phyloP scores from a whole-genome alignment of 2,113 vertebrate genomes.

The Zeus faber region DNA sequence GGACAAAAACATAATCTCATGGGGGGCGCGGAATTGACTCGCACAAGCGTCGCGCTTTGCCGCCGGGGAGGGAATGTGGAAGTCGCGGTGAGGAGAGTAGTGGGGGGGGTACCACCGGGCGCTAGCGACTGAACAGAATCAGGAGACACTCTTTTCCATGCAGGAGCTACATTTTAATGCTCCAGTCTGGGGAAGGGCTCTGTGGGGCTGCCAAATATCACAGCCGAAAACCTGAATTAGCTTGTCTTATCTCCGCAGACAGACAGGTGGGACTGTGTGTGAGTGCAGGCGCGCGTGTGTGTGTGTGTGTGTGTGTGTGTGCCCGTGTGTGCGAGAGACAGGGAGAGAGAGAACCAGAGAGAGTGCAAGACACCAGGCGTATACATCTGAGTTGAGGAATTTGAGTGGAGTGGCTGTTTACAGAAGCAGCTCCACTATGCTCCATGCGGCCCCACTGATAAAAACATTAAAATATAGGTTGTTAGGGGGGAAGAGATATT shows the following conservation, averaged over 20 bases:
- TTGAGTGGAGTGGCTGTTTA: background rate
- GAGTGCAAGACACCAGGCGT: too few species aligned
- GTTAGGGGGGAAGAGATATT: too few species aligned
- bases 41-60: too few species aligned
- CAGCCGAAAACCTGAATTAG: slow-evolving; percentile 12
- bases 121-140: slow-evolving; percentile 21
- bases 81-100: slow-evolving; percentile 1
- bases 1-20: slow-evolving; percentile 16
- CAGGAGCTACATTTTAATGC: slow-evolving; percentile 24
- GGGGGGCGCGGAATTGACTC: too few species aligned
- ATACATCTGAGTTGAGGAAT: background rate
- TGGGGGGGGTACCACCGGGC: slow-evolving; percentile 4
- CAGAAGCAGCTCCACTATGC: background rate
- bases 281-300: background rate
- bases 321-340: too few species aligned
- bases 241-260: slow-evolving; percentile 25
- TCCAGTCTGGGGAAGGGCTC: slow-evolving; percentile 9
- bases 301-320: background rate
- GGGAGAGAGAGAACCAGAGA: too few species aligned
- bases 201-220: slow-evolving; percentile 18
- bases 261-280: slow-evolving; percentile 9
- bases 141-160: slow-evolving; percentile 16
- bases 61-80: background rate
- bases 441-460: too few species aligned
- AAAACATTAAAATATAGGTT: background rate